Percentiles rank a stretch among this genome's conserved stretches.
phyloP scores from a whole-genome alignment of 2,888 invertebrate genomes.

The Heteromyza rotundicornis region DNA sequence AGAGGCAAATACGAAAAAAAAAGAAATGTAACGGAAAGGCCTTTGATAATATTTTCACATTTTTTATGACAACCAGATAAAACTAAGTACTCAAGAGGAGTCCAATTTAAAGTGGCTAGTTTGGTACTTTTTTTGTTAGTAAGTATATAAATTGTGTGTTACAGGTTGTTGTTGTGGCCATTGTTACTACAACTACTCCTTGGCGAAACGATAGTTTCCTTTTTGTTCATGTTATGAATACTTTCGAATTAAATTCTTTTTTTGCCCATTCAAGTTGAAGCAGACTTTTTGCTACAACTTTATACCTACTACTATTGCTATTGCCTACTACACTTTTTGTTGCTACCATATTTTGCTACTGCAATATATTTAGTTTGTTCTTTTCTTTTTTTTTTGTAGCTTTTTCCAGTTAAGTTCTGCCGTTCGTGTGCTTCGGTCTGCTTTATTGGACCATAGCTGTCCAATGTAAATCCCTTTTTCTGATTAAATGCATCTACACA shows the following conservation, averaged over 20 bases:
- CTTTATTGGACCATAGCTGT: conserved; percentile 40
- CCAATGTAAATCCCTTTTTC: conserved; percentile 47
- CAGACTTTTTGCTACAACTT: too few relatives aligned
- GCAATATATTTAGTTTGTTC: background rate
- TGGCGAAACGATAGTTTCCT: too few relatives aligned
- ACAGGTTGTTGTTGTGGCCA: too few relatives aligned
- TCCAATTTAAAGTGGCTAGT: background rate
- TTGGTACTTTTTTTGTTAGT: too few relatives aligned
- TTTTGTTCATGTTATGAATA: background rate
- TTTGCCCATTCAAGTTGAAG: background rate
- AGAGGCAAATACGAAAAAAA: too few relatives aligned
- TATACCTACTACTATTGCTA: background rate
- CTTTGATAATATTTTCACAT: background rate
- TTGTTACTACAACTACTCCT: too few relatives aligned
- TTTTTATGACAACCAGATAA: background rate
- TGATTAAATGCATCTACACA: conserved; percentile 40
- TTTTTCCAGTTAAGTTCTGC: too few relatives aligned
- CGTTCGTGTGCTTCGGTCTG: conserved; percentile 40
- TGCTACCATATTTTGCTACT: background rate
- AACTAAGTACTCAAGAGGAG: background rate
- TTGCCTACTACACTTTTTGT: background rate
- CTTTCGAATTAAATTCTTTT: background rate
- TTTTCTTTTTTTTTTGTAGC: too few relatives aligned
- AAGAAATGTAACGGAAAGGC: background rate
- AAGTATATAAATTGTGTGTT: too few relatives aligned